Base-by-base conservation (phyloP, 2,113 vertebrate species). In the Scophthalmus maximus region DNA sequence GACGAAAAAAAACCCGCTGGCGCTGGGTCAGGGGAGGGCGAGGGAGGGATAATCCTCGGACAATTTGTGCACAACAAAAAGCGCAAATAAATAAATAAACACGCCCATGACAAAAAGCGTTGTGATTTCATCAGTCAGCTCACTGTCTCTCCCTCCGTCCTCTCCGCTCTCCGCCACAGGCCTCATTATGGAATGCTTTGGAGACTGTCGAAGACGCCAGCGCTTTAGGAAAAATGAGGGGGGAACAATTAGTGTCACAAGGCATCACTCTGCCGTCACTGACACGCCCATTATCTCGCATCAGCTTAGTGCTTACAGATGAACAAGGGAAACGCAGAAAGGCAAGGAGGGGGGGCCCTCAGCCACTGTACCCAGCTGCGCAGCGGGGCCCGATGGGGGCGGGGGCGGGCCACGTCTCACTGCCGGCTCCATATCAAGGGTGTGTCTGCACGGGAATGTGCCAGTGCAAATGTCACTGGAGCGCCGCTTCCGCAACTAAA, bases 191-290 rank as follows among this genome's bases (percentile, higher is more conserved):
- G 64, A 68, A 59, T 52, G 65, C 79, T 85, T 76, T 56, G 40
- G 76, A 81, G 83, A 84, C 64, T 55, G 77, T 47, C 61, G 68
- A 36, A 77, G 66, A 75, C 0, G 29, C 56, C 6, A 5, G 71
- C 10, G 42, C 84, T 82, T 80, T n/a, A n/a, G n/a, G n/a, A n/a
- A 81, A 72, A 79, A 89, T 74, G 68, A 78, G 76, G 75, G 78
- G 76, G 75, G 73, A 86, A 85, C 88, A 91, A 88, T 91, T 90
- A 87, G 74, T 68, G 83, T 68, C 82, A 87, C 59, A 53, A 78
- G 74, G 70, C 74, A 76, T 86, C 78, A 64, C 29, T 76, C 63
- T 67, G 51, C 40, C 3, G 62, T 76, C 67, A 51, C 66, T 73
- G 68, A 69, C 68, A 42, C 58, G 71, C n/a, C 68, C 59, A 62